Conservation (phyloP, 2,113 vertebrate species). For the Zosterops borbonicus region DNA sequence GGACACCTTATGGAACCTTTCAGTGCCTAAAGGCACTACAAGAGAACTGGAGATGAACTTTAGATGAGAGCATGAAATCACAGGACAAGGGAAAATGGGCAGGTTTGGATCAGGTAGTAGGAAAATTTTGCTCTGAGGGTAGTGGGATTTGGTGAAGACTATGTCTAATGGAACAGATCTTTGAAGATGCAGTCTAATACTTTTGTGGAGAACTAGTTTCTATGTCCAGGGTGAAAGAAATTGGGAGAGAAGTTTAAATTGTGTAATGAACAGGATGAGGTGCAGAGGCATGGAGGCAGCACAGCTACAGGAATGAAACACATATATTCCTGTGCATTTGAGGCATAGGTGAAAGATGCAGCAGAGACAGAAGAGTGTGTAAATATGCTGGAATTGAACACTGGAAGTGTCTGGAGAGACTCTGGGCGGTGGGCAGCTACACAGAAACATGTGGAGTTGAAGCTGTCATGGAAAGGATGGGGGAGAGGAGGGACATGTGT, state of each 20-base stretch:
- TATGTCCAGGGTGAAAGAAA: neutral
- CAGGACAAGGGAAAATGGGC: neutral
- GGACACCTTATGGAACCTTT: neutral
- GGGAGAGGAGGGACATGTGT: neutral
- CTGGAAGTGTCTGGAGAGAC: neutral
- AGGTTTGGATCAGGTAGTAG: neutral
- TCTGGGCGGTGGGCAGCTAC: neutral
- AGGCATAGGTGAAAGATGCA: neutral
- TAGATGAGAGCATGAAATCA: too few relatives aligned
- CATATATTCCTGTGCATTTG: neutral
- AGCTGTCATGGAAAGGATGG: rapidly evolving
- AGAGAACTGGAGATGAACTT: neutral
- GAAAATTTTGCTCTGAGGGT: neutral
- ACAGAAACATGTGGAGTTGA: neutral
- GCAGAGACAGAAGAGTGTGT: neutral
- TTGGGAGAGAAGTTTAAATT: neutral
- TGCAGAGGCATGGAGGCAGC: neutral
- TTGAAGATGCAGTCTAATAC: neutral
- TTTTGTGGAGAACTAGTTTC: neutral
- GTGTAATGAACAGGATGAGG: neutral
- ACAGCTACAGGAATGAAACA: neutral
- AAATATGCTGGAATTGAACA: neutral
- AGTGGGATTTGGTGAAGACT: neutral
- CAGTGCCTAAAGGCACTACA: neutral
- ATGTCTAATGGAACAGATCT: neutral